Evolutionary conservation across 2,797 vertebrate species (phyloP).

Genomic region (Enteromius argenteus): DNA sequence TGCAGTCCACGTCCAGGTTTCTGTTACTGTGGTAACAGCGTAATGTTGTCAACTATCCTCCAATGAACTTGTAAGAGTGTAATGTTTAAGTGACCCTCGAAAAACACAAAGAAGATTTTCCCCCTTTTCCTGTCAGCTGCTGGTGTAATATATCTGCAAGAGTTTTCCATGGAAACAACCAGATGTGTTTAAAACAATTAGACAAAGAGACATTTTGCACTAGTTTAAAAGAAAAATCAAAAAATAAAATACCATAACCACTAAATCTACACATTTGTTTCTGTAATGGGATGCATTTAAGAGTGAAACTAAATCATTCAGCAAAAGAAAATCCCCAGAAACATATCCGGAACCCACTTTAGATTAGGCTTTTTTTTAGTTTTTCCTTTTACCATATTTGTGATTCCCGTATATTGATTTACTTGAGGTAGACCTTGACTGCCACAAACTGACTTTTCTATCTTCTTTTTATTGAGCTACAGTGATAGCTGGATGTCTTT

Average conservation of each 20-base stretch:
- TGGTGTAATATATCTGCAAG: slow-evolving; percentile 48
- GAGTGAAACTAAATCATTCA: background rate
- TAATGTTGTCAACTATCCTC: slow-evolving; percentile 59
- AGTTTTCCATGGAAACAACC: slow-evolving; percentile 55
- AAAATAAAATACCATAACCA: background rate
- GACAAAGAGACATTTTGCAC: slow-evolving; percentile 55
- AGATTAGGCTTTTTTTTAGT: too few relatives aligned
- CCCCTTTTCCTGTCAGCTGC: slow-evolving; percentile 37
- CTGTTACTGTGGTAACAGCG: slow-evolving; percentile 56
- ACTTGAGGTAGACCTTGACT: too few relatives aligned
- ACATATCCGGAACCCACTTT: background rate
- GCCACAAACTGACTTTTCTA: too few relatives aligned
- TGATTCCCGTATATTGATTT: too few relatives aligned
- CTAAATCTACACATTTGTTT: background rate
- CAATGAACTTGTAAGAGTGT: slow-evolving; percentile 58
- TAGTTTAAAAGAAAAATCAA: background rate
- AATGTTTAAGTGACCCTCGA: slow-evolving; percentile 55
- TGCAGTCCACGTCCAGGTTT: slow-evolving; percentile 58
- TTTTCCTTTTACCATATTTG: too few relatives aligned
- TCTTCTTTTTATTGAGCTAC: too few relatives aligned
- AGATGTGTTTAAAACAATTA: slow-evolving; percentile 54
- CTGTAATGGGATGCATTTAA: background rate
- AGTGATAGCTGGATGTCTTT: too few relatives aligned
- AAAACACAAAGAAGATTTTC: slow-evolving; percentile 49
- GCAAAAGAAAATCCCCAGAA: background rate